Conservation (phyloP, 2,113 vertebrate species). For the Propithecus coquereli region DNA sequence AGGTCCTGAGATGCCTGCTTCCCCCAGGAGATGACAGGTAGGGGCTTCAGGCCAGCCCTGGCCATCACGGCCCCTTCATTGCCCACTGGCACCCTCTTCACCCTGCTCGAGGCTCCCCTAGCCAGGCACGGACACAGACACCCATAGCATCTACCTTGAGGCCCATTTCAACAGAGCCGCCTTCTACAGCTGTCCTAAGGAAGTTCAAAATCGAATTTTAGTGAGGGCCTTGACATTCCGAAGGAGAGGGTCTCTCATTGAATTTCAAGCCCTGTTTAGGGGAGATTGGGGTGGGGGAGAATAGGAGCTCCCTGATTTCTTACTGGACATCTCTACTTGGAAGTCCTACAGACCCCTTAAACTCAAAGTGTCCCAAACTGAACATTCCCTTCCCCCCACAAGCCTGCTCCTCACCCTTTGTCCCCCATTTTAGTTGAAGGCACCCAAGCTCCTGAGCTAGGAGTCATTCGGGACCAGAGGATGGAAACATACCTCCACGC, state of each 20-base stretch:
- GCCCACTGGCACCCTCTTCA: background rate
- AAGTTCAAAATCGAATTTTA: background rate
- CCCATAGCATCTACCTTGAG: background rate
- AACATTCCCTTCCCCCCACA: too few relatives aligned
- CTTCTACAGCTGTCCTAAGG: background rate
- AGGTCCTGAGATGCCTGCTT: background rate
- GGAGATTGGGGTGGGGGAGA: rapidly evolving
- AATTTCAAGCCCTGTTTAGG: background rate
- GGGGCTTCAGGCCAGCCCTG: background rate
- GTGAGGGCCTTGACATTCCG: background rate
- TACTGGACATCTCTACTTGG: background rate
- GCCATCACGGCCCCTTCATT: background rate
- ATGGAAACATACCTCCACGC: rapidly evolving
- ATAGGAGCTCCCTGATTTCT: background rate
- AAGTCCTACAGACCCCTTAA: background rate
- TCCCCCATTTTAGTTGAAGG: background rate
- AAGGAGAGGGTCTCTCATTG: background rate
- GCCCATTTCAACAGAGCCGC: background rate
- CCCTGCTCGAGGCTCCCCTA: too few relatives aligned
- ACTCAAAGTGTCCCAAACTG: background rate
- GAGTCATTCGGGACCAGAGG: background rate
- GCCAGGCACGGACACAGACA: background rate
- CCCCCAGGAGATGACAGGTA: rapidly evolving
- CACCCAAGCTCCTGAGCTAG: too few relatives aligned
- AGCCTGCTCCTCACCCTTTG: background rate